Conservation (phyloP, 1,140 invertebrate genomes). For the Drosophila repleta region DNA sequence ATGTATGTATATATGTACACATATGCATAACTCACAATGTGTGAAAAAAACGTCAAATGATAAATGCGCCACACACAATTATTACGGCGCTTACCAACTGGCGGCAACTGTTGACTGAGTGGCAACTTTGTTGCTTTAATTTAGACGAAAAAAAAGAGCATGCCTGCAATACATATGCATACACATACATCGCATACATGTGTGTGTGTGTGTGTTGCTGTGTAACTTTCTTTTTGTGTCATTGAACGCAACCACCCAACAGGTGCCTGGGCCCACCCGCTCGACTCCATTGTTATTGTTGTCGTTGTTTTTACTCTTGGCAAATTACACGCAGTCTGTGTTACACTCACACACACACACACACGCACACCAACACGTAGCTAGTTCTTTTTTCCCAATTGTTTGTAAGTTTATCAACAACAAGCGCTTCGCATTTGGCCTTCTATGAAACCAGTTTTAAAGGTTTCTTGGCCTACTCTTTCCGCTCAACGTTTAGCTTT, state of each 20-base stretch:
- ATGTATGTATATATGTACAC: conserved; percentile 14
- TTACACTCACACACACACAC: conserved; percentile 5
- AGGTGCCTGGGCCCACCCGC: conserved; percentile 55
- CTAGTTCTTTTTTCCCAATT: conserved; percentile 54
- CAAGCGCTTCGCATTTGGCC: conserved; percentile 49
- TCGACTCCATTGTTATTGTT: conserved; percentile 35
- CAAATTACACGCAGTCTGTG: conserved; percentile 69
- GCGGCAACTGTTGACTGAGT: conserved; percentile 50
- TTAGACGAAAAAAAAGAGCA: conserved; percentile 39
- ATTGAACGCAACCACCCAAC: conserved; percentile 59
- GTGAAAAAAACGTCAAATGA: conserved; percentile 69
- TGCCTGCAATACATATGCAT: conserved; percentile 14
- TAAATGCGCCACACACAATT: conserved; percentile 51
- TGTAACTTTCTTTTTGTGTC: conserved; percentile 79
- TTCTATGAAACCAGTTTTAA: conserved; percentile 78
- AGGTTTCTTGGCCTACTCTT: conserved; percentile 69
- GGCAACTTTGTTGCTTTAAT: conserved; percentile 44
- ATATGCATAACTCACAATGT: conserved; percentile 44
- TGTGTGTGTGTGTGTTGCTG: conserved; percentile 12
- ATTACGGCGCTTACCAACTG: conserved; percentile 34
- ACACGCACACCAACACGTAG: neutral
- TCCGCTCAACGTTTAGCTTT: conserved; percentile 71
- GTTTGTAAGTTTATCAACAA: conserved; percentile 59
- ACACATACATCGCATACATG: neutral
- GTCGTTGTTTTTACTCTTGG: conserved; percentile 44